Base-by-base conservation (phyloP, 2,888 invertebrate species). In the Clepsis dumicolana region DNA sequence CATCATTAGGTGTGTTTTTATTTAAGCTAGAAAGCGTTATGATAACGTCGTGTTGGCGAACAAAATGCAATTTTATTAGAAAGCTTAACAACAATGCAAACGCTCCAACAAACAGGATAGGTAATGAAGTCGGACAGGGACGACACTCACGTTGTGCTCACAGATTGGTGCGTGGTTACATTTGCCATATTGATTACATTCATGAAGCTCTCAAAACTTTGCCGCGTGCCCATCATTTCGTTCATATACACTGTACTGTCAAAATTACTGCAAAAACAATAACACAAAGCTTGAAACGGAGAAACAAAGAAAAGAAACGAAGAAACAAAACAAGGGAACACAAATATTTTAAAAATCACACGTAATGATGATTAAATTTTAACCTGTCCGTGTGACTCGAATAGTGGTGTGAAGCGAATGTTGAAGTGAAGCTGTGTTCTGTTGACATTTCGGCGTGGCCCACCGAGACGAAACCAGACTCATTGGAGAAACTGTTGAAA, bases 211-310 rank as follows among this genome's bases (percentile, higher is more conserved):
- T 93, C 92, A 90, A 93, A 90, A 83, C 88, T 91, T 87, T 91
- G 91, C 74, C 88, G 79, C 78, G 90, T 90, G 87, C 89, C 88
- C 86, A 89, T 90, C 74, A 78, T 81, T 88, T 91, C 93, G 80
- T 87, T 91, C 88, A 93, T 86, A 91, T 85, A 87, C 84, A 93
- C 93, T 88, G 92, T 90, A 91, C 91, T 92, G 88, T 93, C 91
- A 91, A 91, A 93, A 90, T 88, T 89, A 92, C 93, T 93, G 93
- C 89, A 91, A 90, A 89, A 89, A 93, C 89, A 91, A 91, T 86
- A 86, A 90, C 84, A 85, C 74, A 72, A 90, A 89, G 88, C 89
- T 81, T 85, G 81, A 83, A 80, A 76, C 75, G 75, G 71, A 63
- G 48, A 60, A 71, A 70, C 70, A 65, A 70, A 73, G 57, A 70